Conservation (phyloP, 2,797 vertebrate species). For the Artibeus jamaicensis region DNA sequence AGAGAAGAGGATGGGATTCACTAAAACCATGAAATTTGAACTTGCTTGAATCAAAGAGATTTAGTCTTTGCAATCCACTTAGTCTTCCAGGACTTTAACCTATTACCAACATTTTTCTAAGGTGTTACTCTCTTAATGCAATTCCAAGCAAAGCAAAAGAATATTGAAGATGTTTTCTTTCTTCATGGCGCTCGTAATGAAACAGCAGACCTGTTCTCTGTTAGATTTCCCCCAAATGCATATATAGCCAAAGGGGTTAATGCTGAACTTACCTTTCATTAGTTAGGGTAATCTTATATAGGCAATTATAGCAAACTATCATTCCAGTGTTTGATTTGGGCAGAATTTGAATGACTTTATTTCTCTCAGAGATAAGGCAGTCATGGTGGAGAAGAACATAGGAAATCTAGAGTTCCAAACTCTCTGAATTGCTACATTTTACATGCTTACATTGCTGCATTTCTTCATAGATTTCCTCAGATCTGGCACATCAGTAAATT, state of each 20-base stretch:
- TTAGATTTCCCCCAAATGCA: neutral
- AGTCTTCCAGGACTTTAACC: neutral
- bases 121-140: neutral
- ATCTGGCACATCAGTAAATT: neutral
- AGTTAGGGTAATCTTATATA: neutral
- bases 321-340: neutral
- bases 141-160: neutral
- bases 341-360: neutral
- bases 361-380: neutral
- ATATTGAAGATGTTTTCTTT: neutral
- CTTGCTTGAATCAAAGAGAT: neutral
- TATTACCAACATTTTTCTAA: neutral
- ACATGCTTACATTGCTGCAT: neutral
- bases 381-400: neutral
- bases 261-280: neutral
- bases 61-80: neutral
- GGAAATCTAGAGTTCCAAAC: neutral
- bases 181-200: neutral
- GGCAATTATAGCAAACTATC: neutral
- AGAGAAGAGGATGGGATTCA: neutral
- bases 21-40: neutral
- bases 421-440: neutral
- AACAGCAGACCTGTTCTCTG: neutral
- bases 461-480: neutral
- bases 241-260: neutral